Percentiles rank a stretch among this genome's conserved stretches.
phyloP scores from a whole-genome alignment of 2,888 invertebrate genomes.

The Autographa gamma region DNA sequence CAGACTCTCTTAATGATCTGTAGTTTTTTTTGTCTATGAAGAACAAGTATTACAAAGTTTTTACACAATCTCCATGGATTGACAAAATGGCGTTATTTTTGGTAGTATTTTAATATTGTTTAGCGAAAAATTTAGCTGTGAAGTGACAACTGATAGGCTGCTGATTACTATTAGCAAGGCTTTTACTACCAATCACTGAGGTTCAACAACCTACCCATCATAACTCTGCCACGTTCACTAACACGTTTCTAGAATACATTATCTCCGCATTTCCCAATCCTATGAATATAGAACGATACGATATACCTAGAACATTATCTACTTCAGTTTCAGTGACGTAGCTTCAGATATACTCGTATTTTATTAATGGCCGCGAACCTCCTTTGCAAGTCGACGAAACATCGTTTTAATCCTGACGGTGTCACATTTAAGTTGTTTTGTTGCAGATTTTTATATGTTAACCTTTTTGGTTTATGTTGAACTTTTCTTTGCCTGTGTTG shows the following conservation, averaged over 20 bases:
- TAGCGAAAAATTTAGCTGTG: no score
- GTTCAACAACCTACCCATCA: background rate
- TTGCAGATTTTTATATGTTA: background rate
- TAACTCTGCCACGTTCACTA: constrained; percentile 1
- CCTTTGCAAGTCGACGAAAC: constrained; percentile 20
- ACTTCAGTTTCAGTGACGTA: constrained; percentile 30
- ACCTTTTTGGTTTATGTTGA: background rate
- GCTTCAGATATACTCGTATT: constrained; percentile 26
- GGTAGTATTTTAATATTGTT: no score
- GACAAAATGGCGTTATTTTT: no score
- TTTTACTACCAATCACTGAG: background rate
- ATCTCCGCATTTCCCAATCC: constrained; percentile 21
- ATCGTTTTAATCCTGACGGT: constrained; percentile 11
- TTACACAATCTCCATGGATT: no score
- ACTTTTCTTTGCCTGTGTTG: background rate
- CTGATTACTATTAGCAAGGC: background rate
- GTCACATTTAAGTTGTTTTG: constrained; percentile 10
- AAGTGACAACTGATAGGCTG: no score
- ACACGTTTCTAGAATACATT: constrained; percentile 22
- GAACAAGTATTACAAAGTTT: no score
- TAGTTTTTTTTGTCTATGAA: no score
- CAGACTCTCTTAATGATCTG: no score
- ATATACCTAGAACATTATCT: constrained; percentile 30
- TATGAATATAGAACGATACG: constrained; percentile 41
- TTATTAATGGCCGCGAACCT: constrained; percentile 33